These are phyloP conservation scores for Eilema caniola DNA, from an alignment of 2,888 invertebrate species.

Conservation along the genomic window DNA sequence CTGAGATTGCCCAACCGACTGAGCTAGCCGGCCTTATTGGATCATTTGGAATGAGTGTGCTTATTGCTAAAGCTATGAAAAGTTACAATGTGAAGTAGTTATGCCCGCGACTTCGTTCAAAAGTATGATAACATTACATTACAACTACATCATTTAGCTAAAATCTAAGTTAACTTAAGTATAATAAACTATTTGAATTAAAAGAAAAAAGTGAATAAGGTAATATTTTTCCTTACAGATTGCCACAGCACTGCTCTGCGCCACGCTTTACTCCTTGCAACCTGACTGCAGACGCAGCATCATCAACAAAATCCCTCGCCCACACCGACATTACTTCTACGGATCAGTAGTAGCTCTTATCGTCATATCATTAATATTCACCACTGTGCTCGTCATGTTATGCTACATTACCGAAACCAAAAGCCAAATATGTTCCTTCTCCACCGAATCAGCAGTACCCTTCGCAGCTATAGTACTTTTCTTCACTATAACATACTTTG, in stretches of 20 bases:
- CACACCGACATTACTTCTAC: conserved; percentile 25
- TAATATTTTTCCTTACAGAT: conserved; percentile 60
- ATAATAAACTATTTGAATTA: too few relatives aligned
- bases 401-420: conserved; percentile 81
- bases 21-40: conserved; percentile 84
- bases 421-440: conserved; percentile 74
- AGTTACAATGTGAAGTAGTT: too few relatives aligned
- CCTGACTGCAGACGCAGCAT: conserved; percentile 58
- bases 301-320: conserved; percentile 13
- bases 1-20: conserved; percentile 88
- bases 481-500: conserved; percentile 67
- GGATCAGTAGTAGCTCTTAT: conserved; percentile 71
- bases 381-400: conserved; percentile 58
- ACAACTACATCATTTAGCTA: too few relatives aligned
- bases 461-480: conserved; percentile 57
- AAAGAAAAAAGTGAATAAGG: too few relatives aligned
- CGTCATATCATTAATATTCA: conserved; percentile 59
- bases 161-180: too few relatives aligned
- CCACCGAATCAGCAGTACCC: conserved; percentile 63
- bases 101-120: too few relatives aligned
- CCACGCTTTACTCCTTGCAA: conserved; percentile 76
- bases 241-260: conserved; percentile 64
- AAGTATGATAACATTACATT: too few relatives aligned
- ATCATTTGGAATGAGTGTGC: background rate
- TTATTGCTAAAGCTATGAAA: background rate